These are phyloP conservation scores for Peromyscus melanophrys DNA, from an alignment of 2,797 vertebrate genomes.

Conservation along the genomic window DNA sequence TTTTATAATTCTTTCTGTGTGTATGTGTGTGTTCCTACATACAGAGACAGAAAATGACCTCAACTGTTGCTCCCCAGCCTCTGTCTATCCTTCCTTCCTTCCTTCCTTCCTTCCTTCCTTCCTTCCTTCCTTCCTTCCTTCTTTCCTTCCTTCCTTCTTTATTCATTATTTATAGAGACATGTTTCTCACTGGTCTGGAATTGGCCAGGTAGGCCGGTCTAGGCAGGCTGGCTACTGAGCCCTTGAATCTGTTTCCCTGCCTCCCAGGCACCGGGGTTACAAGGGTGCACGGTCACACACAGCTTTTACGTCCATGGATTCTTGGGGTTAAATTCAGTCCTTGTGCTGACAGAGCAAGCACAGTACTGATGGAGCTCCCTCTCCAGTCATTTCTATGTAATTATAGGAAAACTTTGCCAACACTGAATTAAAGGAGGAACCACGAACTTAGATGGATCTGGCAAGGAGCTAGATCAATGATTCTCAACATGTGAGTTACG, in stretches of 20 bases:
- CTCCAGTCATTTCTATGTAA: neutral
- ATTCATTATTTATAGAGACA: neutral
- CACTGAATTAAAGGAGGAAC: neutral
- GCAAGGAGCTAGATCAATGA: neutral
- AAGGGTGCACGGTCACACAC: neutral
- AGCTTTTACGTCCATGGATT: neutral
- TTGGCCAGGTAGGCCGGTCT: neutral
- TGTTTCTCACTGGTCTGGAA: neutral
- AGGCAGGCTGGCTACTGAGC: neutral
- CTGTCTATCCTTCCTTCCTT: neutral
- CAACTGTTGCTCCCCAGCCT: neutral
- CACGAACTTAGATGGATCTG: neutral
- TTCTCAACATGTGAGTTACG: neutral
- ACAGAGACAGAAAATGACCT: neutral
- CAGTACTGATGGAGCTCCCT: neutral
- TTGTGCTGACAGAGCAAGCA: neutral
- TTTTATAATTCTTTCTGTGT: neutral
- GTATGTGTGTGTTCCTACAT: neutral
- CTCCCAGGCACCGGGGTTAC: neutral
- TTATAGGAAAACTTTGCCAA: neutral
- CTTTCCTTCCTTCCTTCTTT: neutral
- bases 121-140: neutral
- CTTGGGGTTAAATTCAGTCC: neutral
- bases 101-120: neutral
- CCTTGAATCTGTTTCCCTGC: neutral